Evolutionary conservation across 1,140 invertebrate species (phyloP).

Genomic region (Cephus cinctus): DNA sequence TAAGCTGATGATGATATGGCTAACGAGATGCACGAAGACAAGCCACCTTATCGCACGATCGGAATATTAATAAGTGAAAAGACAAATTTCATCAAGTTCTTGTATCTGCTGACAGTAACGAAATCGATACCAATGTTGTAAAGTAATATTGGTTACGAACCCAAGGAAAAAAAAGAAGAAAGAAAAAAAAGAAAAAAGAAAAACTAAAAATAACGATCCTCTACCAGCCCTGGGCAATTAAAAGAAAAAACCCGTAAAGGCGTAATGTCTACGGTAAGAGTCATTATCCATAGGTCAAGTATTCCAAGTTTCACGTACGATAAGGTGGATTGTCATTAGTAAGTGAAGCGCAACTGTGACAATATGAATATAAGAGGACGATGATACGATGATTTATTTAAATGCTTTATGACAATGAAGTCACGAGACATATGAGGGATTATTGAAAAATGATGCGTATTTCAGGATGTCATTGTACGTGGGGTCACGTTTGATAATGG

Average conservation of each 20-base stretch:
- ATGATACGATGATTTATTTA: neutral
- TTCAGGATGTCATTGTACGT: constrained; percentile 39
- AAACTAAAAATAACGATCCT: too few relatives aligned
- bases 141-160: too few relatives aligned
- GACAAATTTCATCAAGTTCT: constrained; percentile 4
- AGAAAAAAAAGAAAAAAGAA: too few relatives aligned
- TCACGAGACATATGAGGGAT: constrained; percentile 27
- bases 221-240: too few relatives aligned
- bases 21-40: constrained; percentile 16
- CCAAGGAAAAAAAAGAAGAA: too few relatives aligned
- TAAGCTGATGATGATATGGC: constrained; percentile 12
- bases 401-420: neutral
- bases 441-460: constrained; percentile 36
- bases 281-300: too few relatives aligned
- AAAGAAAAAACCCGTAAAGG: neutral
- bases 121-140: neutral
- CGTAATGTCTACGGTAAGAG: neutral
- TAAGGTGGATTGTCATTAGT: too few relatives aligned
- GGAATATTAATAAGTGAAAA: constrained; percentile 18
- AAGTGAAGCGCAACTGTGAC: too few relatives aligned
- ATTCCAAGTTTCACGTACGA: too few relatives aligned
- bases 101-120: neutral
- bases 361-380: too few relatives aligned
- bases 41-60: constrained; percentile 19
- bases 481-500: constrained; percentile 37